phyloP scores from a whole-genome alignment of 2,113 vertebrate species.

The Pseudonaja textilis region DNA sequence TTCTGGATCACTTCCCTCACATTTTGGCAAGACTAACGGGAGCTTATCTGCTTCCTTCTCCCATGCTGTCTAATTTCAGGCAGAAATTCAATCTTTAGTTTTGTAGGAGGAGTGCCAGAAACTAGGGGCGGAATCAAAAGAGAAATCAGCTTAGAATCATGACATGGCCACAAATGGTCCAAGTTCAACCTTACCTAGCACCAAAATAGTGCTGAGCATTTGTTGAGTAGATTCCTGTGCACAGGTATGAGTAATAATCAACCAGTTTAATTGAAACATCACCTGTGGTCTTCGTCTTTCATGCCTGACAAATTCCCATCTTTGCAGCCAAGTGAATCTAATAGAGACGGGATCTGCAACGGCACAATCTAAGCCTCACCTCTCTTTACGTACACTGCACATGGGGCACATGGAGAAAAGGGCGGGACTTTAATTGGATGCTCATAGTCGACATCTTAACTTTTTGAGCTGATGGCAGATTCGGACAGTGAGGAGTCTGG shows the following conservation, averaged over 20 bases:
- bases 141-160: neutral
- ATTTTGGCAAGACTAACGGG: constrained; percentile 5
- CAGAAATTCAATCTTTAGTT: neutral
- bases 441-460: neutral
- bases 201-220: neutral
- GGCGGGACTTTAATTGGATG: neutral
- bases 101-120: neutral
- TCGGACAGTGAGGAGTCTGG: too few species aligned
- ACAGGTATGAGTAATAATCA: neutral
- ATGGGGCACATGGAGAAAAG: neutral
- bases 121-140: neutral
- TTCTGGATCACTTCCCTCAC: neutral
- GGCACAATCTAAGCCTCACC: neutral
- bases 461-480: neutral
- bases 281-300: neutral
- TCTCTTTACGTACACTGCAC: neutral
- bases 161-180: neutral
- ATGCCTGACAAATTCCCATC: neutral
- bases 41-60: neutral
- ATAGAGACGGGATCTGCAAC: neutral
- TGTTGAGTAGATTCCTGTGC: neutral
- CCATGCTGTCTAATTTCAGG: neutral
- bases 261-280: too few species aligned
- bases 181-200: neutral
- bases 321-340: neutral